Evolutionary conservation across 2,113 vertebrate genomes (phyloP), one percentile per base, ranked within the genome.

Genomic region (Poecile atricapillus): DNA sequence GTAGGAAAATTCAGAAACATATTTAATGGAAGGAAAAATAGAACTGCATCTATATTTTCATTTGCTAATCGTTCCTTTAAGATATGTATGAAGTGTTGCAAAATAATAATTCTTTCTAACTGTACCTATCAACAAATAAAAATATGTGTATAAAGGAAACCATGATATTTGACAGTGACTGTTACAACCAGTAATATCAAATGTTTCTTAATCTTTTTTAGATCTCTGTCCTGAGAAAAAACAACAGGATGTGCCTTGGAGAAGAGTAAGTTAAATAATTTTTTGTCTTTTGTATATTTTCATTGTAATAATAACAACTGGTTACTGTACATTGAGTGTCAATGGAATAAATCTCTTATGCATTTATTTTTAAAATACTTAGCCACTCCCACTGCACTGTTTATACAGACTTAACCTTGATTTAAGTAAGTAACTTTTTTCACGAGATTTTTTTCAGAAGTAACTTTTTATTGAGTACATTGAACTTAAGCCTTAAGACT

Each of bases 191-290:
- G 15, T 76, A 53, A 71, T 55, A 46, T n/a, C 6, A 82, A 55
- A 73, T 17, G 4, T 3, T 75, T 47, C 22, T 87, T 35, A 12
- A 70, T 89, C 76, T 59, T 56, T 95, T 97, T 96, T 96, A 99
- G 99, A 97, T 98, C 98, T 98, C 98, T 99, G 88, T 98, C 98
- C 99, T 99, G 99, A 99, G 99, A 99, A 97, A 97, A 93, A 98
- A 98, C 97, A 98, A 97, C 98, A 99, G 97, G 97, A 99, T 98
- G 98, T 98, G 97, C 98, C 98, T 98, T 97, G 97, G 96, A 97
- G 97, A 98, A 98, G 98, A 98, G 99, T 99, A 98, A 98, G 98
- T 84, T 41, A 46, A 67, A 88, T 78, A 84, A 39, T 60, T 53
- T 16, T 69, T 80, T 75, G 21, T 13, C 17, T 9, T 91, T 93